These are phyloP conservation scores for Yponomeuta evonymella DNA, from an alignment of 2,888 invertebrate species.

Conservation along the genomic window DNA sequence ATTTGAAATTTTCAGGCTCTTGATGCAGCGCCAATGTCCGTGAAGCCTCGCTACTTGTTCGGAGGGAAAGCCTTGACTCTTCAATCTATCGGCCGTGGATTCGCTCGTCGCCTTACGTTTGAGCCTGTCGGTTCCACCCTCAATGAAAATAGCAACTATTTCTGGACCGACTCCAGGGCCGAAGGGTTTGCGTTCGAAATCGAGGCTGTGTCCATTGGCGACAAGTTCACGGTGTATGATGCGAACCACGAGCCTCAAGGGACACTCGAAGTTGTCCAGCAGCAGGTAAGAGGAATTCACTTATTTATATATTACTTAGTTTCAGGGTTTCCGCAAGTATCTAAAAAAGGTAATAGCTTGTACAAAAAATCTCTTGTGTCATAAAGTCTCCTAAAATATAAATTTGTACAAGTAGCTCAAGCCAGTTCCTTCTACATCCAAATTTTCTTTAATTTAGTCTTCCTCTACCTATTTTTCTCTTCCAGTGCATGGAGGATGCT, in stretches of 20 bases:
- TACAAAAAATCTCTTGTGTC: too few relatives aligned
- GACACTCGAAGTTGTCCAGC: slow-evolving; percentile 78
- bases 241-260: slow-evolving; percentile 81
- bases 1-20: slow-evolving; percentile 57
- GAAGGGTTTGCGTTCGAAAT: slow-evolving; percentile 85
- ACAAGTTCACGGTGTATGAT: slow-evolving; percentile 84
- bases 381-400: too few relatives aligned
- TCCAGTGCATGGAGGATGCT: too few relatives aligned
- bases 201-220: slow-evolving; percentile 80
- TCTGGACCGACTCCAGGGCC: slow-evolving; percentile 86
- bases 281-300: slow-evolving; percentile 69
- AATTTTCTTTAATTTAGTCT: too few relatives aligned
- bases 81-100: slow-evolving; percentile 83
- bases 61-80: slow-evolving; percentile 80
- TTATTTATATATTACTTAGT: not conserved
- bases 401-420: too few relatives aligned
- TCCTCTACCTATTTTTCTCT: too few relatives aligned
- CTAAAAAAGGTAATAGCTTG: too few relatives aligned
- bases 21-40: slow-evolving; percentile 59
- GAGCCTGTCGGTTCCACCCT: slow-evolving; percentile 77
- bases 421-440: too few relatives aligned
- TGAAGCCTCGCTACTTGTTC: slow-evolving; percentile 77
- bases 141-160: slow-evolving; percentile 82
- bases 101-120: slow-evolving; percentile 84
- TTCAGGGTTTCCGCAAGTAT: not conserved